Evolutionary conservation across 2,113 vertebrate genomes (phyloP).

Genomic region (Athene noctua): DNA sequence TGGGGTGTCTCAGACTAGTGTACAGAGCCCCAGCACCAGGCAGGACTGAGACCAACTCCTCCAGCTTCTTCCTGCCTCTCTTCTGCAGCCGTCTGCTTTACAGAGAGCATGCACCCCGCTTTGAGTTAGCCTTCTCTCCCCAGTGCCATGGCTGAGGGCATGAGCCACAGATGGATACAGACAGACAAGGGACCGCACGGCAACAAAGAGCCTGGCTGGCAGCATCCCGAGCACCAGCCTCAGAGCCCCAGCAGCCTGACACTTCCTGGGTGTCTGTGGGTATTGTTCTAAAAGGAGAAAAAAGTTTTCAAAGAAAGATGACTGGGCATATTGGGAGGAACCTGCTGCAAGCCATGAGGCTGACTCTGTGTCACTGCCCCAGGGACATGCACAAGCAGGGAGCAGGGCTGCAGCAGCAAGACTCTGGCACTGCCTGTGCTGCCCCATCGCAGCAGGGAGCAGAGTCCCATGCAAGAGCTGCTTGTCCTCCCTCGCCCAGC

Average conservation of each 20-base stretch:
- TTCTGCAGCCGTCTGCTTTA: not conserved
- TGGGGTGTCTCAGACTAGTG: not conserved
- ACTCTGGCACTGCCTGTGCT: not conserved
- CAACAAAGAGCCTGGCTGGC: not conserved
- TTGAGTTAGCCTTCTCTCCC: not conserved
- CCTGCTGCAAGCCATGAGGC: not conserved
- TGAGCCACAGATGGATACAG: not conserved
- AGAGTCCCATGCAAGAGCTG: not conserved
- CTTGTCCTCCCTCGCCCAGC: not conserved
- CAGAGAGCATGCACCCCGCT: not conserved
- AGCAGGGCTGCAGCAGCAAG: not conserved
- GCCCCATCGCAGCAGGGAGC: not conserved
- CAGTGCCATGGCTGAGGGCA: accelerated
- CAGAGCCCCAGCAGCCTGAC: not conserved
- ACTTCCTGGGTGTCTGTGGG: not conserved
- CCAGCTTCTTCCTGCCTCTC: not conserved
- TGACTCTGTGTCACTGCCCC: not conserved
- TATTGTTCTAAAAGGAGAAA: not conserved
- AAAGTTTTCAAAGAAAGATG: not conserved
- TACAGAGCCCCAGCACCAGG: not conserved
- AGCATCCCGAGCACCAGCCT: not conserved
- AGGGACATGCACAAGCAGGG: not conserved
- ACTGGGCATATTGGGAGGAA: not conserved
- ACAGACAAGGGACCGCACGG: not conserved
- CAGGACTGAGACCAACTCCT: not conserved